Percentiles rank a stretch among this genome's conserved stretches.
phyloP scores from a whole-genome alignment of 2,888 invertebrate genomes.

The Podotricha telesiphe region DNA sequence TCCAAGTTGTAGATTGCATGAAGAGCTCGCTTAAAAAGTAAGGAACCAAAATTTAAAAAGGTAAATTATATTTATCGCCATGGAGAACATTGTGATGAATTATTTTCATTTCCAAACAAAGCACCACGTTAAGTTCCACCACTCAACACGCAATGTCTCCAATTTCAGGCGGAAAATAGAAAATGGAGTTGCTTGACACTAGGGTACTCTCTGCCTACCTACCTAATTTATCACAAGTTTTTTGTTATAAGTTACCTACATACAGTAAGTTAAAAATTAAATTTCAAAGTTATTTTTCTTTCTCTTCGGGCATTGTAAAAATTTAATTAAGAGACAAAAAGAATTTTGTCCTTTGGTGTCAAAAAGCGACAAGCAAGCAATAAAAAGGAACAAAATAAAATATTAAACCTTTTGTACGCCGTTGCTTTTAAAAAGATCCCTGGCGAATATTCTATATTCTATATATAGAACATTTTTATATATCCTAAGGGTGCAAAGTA shows the following conservation, averaged over 20 bases:
- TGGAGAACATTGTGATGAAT: no score
- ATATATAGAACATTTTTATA: slow-evolving; percentile 1
- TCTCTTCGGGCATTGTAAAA: slow-evolving; percentile 7
- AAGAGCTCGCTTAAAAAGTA: no score
- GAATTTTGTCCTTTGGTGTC: slow-evolving; percentile 12
- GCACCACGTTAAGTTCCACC: no score
- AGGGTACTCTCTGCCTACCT: no score
- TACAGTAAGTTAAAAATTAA: not conserved
- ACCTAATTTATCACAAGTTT: no score
- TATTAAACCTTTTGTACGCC: slow-evolving; percentile 11
- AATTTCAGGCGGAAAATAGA: no score
- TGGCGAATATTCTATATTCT: not conserved
- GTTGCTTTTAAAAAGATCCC: slow-evolving; percentile 6
- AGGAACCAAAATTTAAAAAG: no score
- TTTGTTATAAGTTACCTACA: not conserved
- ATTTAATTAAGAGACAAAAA: slow-evolving; percentile 22
- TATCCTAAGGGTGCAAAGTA: not conserved
- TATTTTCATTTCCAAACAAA: no score
- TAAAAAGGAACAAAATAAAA: slow-evolving; percentile 19
- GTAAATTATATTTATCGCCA: no score
- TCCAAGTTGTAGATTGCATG: no score
- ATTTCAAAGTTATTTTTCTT: slow-evolving; percentile 12
- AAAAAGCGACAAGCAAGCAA: slow-evolving; percentile 20
- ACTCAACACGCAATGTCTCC: no score
- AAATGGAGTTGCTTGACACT: no score